phyloP scores from a whole-genome alignment of 1,140 invertebrate genomes.

The Papilio xuthus region DNA sequence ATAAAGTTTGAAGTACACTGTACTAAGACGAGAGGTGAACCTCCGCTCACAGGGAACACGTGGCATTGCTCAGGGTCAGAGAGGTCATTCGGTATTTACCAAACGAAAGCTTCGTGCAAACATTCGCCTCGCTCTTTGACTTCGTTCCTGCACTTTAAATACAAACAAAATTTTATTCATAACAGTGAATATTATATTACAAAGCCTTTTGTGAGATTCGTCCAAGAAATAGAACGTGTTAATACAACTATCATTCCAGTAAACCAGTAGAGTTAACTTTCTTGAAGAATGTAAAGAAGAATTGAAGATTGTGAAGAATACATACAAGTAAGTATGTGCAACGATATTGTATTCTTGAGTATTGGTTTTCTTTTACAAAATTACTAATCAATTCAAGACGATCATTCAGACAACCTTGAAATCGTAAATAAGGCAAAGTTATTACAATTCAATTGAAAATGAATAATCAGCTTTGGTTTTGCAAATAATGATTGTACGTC shows the following conservation, averaged over 20 bases:
- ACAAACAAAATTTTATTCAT: neutral
- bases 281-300: no score
- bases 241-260: no score
- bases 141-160: constrained; percentile 8
- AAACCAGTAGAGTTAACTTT: no score
- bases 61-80: constrained; percentile 53
- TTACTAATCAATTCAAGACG: neutral
- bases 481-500: constrained; percentile 11
- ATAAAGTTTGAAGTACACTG: neutral
- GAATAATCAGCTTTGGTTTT: constrained; percentile 3
- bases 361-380: neutral
- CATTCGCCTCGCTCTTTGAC: constrained; percentile 36
- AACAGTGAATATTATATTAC: neutral
- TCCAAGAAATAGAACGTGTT: no score
- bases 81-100: constrained; percentile 63
- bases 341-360: neutral
- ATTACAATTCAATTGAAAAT: constrained; percentile 35
- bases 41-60: constrained; percentile 41
- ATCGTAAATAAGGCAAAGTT: constrained; percentile 24
- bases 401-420: constrained; percentile 21
- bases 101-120: constrained; percentile 50
- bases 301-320: no score
- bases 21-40: constrained; percentile 21
- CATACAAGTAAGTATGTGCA: neutral
- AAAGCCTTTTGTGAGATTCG: no score